Base-by-base conservation (phyloP, 1,140 invertebrate genomes). In the Drosophila insularis region DNA sequence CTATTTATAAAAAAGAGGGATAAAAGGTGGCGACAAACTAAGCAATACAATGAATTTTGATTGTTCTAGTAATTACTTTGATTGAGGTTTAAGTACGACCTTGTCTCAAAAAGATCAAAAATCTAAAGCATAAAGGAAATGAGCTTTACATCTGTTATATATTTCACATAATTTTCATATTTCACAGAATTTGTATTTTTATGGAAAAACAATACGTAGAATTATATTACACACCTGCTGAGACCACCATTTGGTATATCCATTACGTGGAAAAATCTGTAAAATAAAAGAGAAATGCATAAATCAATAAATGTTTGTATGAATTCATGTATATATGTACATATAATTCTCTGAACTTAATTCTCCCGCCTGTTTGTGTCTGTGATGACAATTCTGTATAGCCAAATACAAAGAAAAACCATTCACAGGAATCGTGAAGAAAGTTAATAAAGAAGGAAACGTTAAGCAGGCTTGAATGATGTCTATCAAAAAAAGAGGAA, bases 401-500 rank as follows among this genome's bases (percentile, higher is more conserved):
- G 43, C 17, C 7, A 59, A 74, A 61, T 62, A 58, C 60, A 65
- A 53, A 55, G 10, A 50, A 53, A 72, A 69, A 77, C 66, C 71
- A 74, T 68, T 60, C 58, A 74, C 62, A 43, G 79, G 50, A 74
- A 50, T 63, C 53, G 58, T 63, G 63, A 63, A 21, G 59, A 65
- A 70, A 82, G 75, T 79, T 79, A 81, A 73, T 89, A 68, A 79
- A 62, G 58, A 79, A 71, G 63, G 66, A 59, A 71, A 72, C 64
- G 85, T 76, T 89, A 79, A 89, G 82, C 71, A 72, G 84, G 68
- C 75, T 79, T 72, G 71, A 89, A 69, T 81, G 78, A 81, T 74
- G 79, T 72, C 63, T 70, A 79, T 63, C 68, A 71, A 76, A 71
- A 71, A 50, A 78, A 63, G 65, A 64, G 13, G 2, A 11, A 23